Evolutionary conservation across 2,797 vertebrate species (phyloP).

Genomic region (Lagodon rhomboides): DNA sequence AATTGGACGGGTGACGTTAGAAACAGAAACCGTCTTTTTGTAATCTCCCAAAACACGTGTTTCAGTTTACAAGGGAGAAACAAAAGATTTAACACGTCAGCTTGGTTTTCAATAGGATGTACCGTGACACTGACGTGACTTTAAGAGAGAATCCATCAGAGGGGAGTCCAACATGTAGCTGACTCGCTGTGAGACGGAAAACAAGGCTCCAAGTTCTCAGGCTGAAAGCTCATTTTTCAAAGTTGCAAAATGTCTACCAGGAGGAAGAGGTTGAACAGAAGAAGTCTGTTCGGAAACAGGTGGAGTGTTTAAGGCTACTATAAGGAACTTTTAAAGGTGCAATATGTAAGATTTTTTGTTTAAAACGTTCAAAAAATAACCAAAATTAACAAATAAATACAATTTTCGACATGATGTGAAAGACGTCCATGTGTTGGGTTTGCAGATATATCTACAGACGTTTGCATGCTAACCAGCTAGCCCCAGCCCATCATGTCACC

Average conservation of each 20-base stretch:
- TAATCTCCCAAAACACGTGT: background rate
- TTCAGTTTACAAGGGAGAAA: background rate
- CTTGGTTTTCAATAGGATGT: background rate
- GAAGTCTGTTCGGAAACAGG: background rate
- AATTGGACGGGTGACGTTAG: background rate
- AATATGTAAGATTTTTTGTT: no score
- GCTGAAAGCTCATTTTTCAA: conserved; percentile 5
- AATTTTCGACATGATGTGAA: no score
- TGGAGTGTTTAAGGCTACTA: background rate
- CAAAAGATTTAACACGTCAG: background rate
- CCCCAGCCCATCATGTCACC: no score
- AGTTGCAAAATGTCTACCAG: background rate
- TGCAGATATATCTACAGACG: no score
- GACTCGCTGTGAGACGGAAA: no score
- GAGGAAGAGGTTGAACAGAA: rapidly evolving
- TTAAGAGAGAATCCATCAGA: background rate
- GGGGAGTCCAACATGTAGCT: no score
- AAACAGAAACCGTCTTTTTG: background rate
- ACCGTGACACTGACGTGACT: background rate
- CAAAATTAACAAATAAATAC: no score
- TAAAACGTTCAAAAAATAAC: no score
- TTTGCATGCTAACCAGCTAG: no score
- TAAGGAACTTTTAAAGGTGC: no score
- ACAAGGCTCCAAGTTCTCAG: background rate
- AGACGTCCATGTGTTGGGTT: no score